Percentiles rank a stretch among this genome's conserved stretches.
phyloP scores from a whole-genome alignment of 2,888 invertebrate species.

The Tenthredo distinguenda region DNA sequence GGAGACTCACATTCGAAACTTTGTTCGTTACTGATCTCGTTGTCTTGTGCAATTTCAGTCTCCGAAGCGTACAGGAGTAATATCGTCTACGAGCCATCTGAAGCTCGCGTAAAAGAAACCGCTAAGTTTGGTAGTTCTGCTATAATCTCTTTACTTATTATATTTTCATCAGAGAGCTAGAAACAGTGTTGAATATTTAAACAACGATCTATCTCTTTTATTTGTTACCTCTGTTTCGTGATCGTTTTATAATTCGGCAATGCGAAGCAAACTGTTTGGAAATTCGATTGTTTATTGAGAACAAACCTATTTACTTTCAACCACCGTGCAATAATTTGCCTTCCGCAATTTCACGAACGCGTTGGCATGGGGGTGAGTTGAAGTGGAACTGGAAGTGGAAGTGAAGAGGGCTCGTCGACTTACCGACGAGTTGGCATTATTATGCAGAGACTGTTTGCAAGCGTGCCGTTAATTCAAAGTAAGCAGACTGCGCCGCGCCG shows the following conservation, averaged over 20 bases:
- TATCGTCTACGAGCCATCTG: background rate
- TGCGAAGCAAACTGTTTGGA: conserved; percentile 33
- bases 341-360: conserved; percentile 44
- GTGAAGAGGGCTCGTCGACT: conserved; percentile 46
- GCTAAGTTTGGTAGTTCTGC: background rate
- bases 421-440: conserved; percentile 50
- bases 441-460: conserved; percentile 49
- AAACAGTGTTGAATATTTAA: background rate
- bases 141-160: background rate
- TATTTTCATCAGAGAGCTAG: background rate
- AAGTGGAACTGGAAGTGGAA: background rate
- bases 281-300: conserved; percentile 45
- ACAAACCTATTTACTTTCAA: conserved; percentile 46
- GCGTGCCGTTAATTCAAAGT: conserved; percentile 51
- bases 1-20: conserved; percentile 21
- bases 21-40: conserved; percentile 40
- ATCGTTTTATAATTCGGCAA: conserved; percentile 22
- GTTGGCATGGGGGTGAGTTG: conserved; percentile 18
- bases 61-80: conserved; percentile 13
- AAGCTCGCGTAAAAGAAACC: background rate
- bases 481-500: conserved; percentile 45
- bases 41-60: conserved; percentile 21
- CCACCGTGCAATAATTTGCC: conserved; percentile 43
- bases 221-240: background rate
- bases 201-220: background rate